phyloP scores from a whole-genome alignment of 1,140 invertebrate species.

The Oppia nitens region DNA sequence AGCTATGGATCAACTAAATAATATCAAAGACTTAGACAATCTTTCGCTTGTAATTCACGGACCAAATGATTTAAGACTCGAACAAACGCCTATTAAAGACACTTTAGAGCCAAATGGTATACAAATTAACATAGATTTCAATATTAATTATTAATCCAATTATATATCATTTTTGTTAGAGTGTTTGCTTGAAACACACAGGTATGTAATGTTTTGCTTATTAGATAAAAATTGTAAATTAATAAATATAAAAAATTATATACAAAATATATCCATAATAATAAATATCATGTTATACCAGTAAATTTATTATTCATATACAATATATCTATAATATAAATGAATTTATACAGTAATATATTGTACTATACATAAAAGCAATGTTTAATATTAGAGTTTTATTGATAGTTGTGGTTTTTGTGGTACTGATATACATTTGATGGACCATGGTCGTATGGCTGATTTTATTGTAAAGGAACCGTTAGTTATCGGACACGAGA shows the following conservation, averaged over 20 bases:
- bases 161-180: not conserved
- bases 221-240: too few relatives aligned
- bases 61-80: constrained; percentile 5
- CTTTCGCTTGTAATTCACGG: constrained; percentile 10
- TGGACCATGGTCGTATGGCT: constrained; percentile 58
- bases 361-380: too few relatives aligned
- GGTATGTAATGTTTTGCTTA: not conserved
- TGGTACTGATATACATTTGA: constrained; percentile 85
- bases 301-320: too few relatives aligned
- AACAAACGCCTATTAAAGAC: constrained; percentile 8
- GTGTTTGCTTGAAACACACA: not conserved
- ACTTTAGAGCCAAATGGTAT: constrained; percentile 10
- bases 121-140: not conserved
- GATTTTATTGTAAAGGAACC: constrained; percentile 58
- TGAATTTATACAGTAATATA: too few relatives aligned
- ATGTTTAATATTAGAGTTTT: too few relatives aligned
- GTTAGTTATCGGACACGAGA: constrained; percentile 79
- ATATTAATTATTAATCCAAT: too few relatives aligned
- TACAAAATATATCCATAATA: too few relatives aligned
- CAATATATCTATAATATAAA: too few relatives aligned
- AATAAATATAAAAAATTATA: too few relatives aligned
- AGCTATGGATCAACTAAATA: not conserved
- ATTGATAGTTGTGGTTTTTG: constrained; percentile 59
- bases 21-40: constrained; percentile 1
- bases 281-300: too few relatives aligned